Evolutionary conservation across 2,888 invertebrate species (phyloP).

Genomic region (Altica lythri): DNA sequence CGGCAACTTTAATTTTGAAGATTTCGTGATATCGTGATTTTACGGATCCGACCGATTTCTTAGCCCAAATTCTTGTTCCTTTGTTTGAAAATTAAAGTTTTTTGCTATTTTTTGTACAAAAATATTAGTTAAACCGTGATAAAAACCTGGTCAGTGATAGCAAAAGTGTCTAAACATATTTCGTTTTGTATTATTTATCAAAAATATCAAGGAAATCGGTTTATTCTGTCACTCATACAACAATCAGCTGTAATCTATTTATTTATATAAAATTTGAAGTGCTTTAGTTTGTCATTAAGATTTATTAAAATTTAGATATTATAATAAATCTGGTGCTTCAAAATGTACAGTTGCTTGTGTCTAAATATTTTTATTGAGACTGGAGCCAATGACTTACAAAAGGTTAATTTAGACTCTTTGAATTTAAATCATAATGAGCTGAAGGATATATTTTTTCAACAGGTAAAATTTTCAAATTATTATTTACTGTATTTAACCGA

Average conservation of each 20-base stretch:
- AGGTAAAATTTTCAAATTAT: slow-evolving; percentile 57
- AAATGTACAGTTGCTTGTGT: slow-evolving; percentile 76
- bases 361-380: slow-evolving; percentile 72
- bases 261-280: slow-evolving; percentile 4
- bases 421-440: slow-evolving; percentile 64
- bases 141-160: slow-evolving; percentile 14
- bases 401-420: slow-evolving; percentile 62
- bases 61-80: slow-evolving; percentile 22
- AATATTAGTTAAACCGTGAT: not conserved
- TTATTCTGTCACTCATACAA: slow-evolving; percentile 13
- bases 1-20: slow-evolving; percentile 10
- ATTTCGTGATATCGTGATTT: slow-evolving; percentile 16
- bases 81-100: slow-evolving; percentile 24
- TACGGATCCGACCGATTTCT: slow-evolving; percentile 17
- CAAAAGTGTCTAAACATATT: slow-evolving; percentile 15
- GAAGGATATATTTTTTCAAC: slow-evolving; percentile 69
- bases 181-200: no score
- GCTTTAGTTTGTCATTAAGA: slow-evolving; percentile 7
- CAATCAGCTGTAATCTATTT: slow-evolving; percentile 27
- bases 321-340: slow-evolving; percentile 31
- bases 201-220: not conserved
- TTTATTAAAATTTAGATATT: slow-evolving; percentile 5
- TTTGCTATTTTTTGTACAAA: slow-evolving; percentile 20
- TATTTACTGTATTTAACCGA: not conserved
- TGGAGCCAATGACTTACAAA: slow-evolving; percentile 62